Base-by-base conservation (phyloP, 1,140 invertebrate species). In the Aricia agestis region DNA sequence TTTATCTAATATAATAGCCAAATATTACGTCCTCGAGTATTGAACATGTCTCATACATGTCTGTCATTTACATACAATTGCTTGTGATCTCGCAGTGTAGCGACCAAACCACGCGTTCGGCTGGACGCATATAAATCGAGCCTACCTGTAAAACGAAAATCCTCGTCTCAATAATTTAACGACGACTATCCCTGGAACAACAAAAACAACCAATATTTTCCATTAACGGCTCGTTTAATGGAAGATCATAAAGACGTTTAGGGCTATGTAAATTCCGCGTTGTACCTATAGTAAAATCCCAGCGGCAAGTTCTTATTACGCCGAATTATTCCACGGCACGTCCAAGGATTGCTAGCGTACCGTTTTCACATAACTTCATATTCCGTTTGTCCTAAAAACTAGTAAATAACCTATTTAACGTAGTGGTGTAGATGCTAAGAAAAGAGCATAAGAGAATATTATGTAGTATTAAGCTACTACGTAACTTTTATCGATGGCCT, bases 271-370 rank as follows among this genome's bases (percentile, higher is more conserved):
- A 57, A 69, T 42, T 63, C 61, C 68, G 59, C 45, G 13, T 41
- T 69, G 19, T 63, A 63, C 25, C 58, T 32, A 69, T n/a, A 69
- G 32, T 25, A 61, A 61, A 63, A 52, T 52, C 45, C 45, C 57
- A 61, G 68, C 58, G 58, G 59, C 25, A 69, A 61, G 59, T 63
- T 69, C 68, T 19, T 63, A 69, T 63, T 69, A 59, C 25, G 68
- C 41, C 31, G 80, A 83, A 78, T 81, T 84, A 84, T 84, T 81
- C 82, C 68, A n/a, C 74, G 79, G 79, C 82, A 84, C 82, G 79
- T 79, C 74, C 71, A 68, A 72, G 41, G 58, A 71, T 65, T 67
- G 45, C 42, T 63, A 11, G 66, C 61, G 11, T 25, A 31, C 45
- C 66, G 68, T 69, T 19, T 36, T 31, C 31, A 69, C 59, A n/a